Conservation (phyloP, 2,797 vertebrate species). For the Epinephelus awoara region DNA sequence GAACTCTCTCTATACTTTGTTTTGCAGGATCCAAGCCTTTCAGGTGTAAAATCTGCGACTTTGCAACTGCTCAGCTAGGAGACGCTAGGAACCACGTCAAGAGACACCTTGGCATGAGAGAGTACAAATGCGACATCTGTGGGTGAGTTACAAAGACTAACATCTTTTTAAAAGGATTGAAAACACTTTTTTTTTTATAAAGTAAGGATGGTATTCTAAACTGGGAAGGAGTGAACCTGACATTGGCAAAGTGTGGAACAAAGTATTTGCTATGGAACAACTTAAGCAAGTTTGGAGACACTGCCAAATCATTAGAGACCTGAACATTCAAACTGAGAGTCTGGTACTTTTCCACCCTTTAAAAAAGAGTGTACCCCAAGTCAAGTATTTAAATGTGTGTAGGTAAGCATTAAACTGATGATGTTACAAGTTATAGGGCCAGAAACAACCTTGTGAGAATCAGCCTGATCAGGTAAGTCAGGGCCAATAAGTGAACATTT, state of each 20-base stretch:
- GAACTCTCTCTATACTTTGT: constrained; percentile 33
- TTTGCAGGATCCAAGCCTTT: constrained; percentile 97
- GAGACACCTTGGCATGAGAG: constrained; percentile 98
- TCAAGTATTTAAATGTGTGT: background rate
- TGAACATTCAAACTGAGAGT: background rate
- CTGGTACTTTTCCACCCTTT: background rate
- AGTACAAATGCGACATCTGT: constrained; percentile 99
- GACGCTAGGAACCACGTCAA: constrained; percentile 99
- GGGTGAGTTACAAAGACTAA: constrained; percentile 91
- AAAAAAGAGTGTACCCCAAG: background rate
- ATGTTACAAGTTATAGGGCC: background rate
- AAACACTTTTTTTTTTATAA: constrained; percentile 43
- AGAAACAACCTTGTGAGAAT: background rate
- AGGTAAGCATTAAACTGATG: background rate
- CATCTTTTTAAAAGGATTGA: constrained; percentile 1
- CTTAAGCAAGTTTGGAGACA: background rate
- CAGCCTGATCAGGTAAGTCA: background rate
- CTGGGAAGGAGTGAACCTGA: background rate
- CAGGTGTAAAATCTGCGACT: constrained; percentile 99
- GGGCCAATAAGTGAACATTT: background rate
- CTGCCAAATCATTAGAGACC: background rate
- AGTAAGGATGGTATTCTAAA: background rate
- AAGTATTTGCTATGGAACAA: constrained; percentile 5
- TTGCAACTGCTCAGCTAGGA: constrained; percentile 98
- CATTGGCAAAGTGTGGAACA: background rate